Evolutionary conservation across 2,888 invertebrate genomes (phyloP).

Genomic region (Drosophila subsilvestris): DNA sequence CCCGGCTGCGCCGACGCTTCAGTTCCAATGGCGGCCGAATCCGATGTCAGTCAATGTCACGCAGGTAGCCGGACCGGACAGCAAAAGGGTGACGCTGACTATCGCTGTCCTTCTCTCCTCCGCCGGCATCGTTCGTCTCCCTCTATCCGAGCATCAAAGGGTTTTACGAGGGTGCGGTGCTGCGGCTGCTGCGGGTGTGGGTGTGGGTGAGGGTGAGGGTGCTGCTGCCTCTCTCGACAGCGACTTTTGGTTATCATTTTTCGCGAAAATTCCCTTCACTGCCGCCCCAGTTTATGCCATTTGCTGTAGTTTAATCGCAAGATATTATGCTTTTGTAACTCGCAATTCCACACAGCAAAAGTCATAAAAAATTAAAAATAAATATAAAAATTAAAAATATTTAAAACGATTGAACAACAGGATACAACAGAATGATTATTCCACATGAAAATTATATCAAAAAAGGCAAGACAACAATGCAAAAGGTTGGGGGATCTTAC

Average conservation of each 20-base stretch:
- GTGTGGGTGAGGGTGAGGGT: constrained; percentile 28
- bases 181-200: constrained; percentile 26
- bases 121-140: background rate
- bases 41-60: constrained; percentile 1
- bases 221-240: constrained; percentile 30
- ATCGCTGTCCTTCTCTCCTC: background rate
- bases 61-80: constrained; percentile 36
- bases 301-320: constrained; percentile 39
- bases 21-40: constrained; percentile 12
- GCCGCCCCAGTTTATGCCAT: constrained; percentile 45
- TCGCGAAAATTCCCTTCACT: constrained; percentile 57
- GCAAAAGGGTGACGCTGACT: constrained; percentile 43
- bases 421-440: no score
- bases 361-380: no score
- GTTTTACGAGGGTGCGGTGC: constrained; percentile 69
- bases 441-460: no score
- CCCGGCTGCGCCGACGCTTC: constrained; percentile 56
- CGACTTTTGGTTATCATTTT: constrained; percentile 53
- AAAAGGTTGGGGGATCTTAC: no score
- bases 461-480: no score
- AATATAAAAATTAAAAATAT: no score
- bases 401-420: no score
- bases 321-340: background rate
- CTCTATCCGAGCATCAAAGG: constrained; percentile 53
- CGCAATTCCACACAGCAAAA: no score